phyloP scores from a whole-genome alignment of 2,797 vertebrate species.

The Pangasius mekongensis region DNA sequence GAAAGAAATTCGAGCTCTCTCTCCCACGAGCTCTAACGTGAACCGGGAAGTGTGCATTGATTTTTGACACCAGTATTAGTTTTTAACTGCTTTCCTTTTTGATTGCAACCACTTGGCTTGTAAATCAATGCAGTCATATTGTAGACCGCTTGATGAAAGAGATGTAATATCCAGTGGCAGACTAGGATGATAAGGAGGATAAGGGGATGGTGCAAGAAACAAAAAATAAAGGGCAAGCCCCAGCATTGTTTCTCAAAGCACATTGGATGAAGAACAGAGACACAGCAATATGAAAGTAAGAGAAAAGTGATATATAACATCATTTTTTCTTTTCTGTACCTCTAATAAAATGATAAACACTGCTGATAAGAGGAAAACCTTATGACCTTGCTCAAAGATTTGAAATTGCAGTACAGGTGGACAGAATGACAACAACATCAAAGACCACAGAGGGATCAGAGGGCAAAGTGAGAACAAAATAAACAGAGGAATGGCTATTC shows the following conservation, averaged over 20 bases:
- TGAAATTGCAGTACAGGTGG: conserved; percentile 36
- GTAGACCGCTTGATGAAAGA: neutral
- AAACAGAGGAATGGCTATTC: neutral
- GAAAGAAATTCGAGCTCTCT: neutral
- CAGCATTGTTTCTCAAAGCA: neutral
- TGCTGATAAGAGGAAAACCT: conserved; percentile 34
- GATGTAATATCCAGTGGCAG: neutral
- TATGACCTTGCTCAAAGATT: conserved; percentile 35
- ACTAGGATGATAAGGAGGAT: neutral
- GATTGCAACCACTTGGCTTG: neutral
- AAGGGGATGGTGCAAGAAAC: neutral
- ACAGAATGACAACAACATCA: conserved; percentile 53
- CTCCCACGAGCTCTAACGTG: neutral
- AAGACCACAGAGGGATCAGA: conserved; percentile 34
- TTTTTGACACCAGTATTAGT: neutral
- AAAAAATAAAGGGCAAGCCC: neutral
- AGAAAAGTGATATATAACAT: neutral
- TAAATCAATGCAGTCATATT: neutral
- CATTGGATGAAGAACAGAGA: conserved; percentile 13
- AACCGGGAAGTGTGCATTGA: neutral
- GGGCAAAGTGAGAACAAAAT: conserved; percentile 4
- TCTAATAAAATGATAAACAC: conserved; percentile 39
- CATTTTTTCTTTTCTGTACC: conserved; percentile 5
- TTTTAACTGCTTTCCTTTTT: neutral
- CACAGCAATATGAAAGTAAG: neutral